A percentile compares a stretch with the other conserved stretches of the same genome.
These are phyloP conservation scores for Tiliacea aurago DNA, from an alignment of 2,888 invertebrate species.

Conservation along the genomic window DNA sequence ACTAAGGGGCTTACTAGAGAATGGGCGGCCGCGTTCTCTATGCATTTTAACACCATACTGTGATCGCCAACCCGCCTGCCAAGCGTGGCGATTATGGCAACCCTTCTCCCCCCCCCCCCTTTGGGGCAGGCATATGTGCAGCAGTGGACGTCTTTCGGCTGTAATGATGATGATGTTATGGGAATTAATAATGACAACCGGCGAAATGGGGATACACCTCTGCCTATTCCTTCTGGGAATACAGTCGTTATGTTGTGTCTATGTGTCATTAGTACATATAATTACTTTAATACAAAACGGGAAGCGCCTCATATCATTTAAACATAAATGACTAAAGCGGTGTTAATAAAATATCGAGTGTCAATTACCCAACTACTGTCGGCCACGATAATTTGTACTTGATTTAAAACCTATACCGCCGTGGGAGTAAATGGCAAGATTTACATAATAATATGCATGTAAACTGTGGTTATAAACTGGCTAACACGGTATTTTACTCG, in stretches of 20 bases:
- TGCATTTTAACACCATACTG: no score
- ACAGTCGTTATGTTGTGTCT: neutral
- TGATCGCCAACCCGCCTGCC: no score
- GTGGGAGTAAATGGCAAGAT: constrained; percentile 8
- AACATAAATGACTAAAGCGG: neutral
- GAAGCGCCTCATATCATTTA: neutral
- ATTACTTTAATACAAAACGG: neutral
- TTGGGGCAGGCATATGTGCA: no score
- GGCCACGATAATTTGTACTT: constrained; percentile 11
- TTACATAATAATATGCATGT: constrained; percentile 25
- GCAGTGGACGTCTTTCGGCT: no score
- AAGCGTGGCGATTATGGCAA: no score
- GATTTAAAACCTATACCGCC: constrained; percentile 12
- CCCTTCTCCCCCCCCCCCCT: no score
- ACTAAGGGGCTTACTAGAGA: no score
- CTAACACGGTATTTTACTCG: neutral
- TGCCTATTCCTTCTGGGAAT: neutral
- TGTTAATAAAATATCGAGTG: neutral
- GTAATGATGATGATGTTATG: no score
- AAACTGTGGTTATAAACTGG: neutral
- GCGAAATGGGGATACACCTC: neutral
- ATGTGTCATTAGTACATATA: neutral
- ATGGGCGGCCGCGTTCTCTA: no score
- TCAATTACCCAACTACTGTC: constrained; percentile 7
- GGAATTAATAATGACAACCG: neutral